phyloP scores from a whole-genome alignment of 2,113 vertebrate species.

The Channa maculata region DNA sequence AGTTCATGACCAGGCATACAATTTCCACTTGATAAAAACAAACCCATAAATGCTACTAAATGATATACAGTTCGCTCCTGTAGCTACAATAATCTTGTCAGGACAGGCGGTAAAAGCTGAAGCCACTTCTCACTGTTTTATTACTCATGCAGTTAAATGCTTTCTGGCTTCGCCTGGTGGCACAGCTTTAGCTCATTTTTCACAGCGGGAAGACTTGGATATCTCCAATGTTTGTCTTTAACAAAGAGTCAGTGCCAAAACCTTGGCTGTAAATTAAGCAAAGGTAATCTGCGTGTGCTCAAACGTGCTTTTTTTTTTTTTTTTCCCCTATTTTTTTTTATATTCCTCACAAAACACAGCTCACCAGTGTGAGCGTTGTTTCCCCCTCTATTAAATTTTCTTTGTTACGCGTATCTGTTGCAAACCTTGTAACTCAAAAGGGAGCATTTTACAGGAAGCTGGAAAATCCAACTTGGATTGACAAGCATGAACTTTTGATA shows the following conservation, averaged over 20 bases:
- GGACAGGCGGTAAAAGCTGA: slow-evolving; percentile 33
- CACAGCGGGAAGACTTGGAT: slow-evolving; percentile 6
- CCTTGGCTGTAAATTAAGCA: slow-evolving; percentile 2
- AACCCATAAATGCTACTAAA: slow-evolving; percentile 19
- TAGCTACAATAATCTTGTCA: slow-evolving; percentile 42
- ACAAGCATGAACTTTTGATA: slow-evolving; percentile 43
- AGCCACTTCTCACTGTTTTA: slow-evolving; percentile 26
- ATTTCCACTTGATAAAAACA: slow-evolving; percentile 31
- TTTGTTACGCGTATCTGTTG: background rate
- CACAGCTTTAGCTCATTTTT: slow-evolving; percentile 18
- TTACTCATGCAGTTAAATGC: slow-evolving; percentile 10
- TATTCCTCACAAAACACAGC: background rate
- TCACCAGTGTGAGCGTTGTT: background rate
- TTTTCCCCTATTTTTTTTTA: background rate
- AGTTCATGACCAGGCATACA: slow-evolving; percentile 12
- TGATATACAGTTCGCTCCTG: slow-evolving; percentile 19
- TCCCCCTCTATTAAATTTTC: background rate
- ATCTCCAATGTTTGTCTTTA: slow-evolving; percentile 20
- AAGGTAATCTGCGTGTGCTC: slow-evolving; percentile 3
- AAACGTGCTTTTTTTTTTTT: slow-evolving; percentile 2
- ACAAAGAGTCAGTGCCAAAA: slow-evolving; percentile 19
- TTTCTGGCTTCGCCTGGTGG: background rate
- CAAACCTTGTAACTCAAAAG: slow-evolving; percentile 4
- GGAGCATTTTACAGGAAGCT: slow-evolving; percentile 10
- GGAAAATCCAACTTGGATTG: slow-evolving; percentile 17